Percentiles rank a stretch among this genome's conserved stretches.
phyloP scores from a whole-genome alignment of 2,113 vertebrate species.

The Sinosuthora webbiana region DNA sequence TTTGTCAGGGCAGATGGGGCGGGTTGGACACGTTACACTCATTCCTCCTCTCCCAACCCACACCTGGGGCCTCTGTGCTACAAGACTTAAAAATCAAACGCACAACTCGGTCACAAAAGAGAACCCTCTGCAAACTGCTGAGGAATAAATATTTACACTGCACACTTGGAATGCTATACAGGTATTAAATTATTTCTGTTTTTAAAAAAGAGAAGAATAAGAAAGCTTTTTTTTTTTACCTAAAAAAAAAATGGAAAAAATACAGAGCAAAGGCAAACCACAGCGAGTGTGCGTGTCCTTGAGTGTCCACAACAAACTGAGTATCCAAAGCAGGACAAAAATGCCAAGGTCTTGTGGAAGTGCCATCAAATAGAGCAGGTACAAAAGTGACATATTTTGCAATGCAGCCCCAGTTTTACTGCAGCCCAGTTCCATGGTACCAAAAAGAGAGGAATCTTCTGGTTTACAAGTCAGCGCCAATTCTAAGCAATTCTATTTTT shows the following conservation, averaged over 20 bases:
- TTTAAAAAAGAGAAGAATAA: conserved; percentile 51
- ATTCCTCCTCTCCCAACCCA: conserved; percentile 54
- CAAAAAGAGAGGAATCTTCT: neutral
- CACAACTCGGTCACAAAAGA: conserved; percentile 45
- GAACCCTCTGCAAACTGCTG: conserved; percentile 59
- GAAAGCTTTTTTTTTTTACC: neutral
- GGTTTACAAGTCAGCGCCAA: neutral
- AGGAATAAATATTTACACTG: conserved; percentile 79
- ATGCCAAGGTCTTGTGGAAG: neutral
- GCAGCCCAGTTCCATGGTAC: neutral
- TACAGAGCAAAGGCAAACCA: conserved; percentile 46
- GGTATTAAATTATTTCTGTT: conserved; percentile 70
- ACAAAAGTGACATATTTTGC: neutral
- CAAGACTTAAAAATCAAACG: conserved; percentile 54
- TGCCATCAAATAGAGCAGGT: neutral
- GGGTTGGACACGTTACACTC: conserved; percentile 70
- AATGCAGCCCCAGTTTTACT: neutral
- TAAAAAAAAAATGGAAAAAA: neutral
- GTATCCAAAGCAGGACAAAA: neutral
- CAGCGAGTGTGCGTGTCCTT: neutral
- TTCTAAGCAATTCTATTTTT: neutral
- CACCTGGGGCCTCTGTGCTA: conserved; percentile 34
- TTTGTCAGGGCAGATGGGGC: neutral
- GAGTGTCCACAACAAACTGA: neutral
- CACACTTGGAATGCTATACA: conserved; percentile 78